Evolutionary conservation across 1,140 invertebrate genomes (phyloP), one percentile per base, ranked within the genome.

Genomic region (Drosophila pallidifrons): DNA sequence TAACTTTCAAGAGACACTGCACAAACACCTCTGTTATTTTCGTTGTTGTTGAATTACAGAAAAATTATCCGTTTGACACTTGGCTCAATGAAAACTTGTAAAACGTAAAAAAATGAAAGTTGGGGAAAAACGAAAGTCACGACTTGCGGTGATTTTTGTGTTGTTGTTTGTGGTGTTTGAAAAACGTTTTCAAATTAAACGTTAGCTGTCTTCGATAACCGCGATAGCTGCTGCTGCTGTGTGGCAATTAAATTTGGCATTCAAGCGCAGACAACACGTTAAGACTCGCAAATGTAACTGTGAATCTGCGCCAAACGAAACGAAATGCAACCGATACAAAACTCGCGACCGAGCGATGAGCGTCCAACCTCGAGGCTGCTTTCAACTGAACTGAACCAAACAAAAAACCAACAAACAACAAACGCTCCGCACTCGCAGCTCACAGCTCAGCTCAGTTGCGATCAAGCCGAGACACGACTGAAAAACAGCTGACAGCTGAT

Each of bases 181-280:
- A 80, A 82, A 77, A 41, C 54, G 41, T 67, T 86, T 80, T 86
- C 35, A 72, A 75, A 81, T 78, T 78, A 75, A 76, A 76, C 54
- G 74, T 46, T 35, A 38, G 75, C 38, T 57, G 45, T 57, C 49
- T 65, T 54, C 43, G 41, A 46, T 68, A 49, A 25, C 5, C 35
- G 45, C 35, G 28, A 60, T 67, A 67, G 49, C 58, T 47, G 15
- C 8, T 73, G 61, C 3, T 25, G 20, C 20, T 25, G 59, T 47
- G 52, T 66, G 64, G 58, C 72, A 85, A 88, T 89, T 88, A 88
- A 89, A 89, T 89, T 88, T 88, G 85, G 85, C 85, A 88, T 88
- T 88, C 85, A 88, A 88, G 85, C 85, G 81, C 77, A 75, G 67
- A 88, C 67, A 79, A 63, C 85, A 74, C 58, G 82, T 74, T 82